These are phyloP conservation scores for Heliornis fulica DNA, from an alignment of 2,113 vertebrate species.

Conservation along the genomic window DNA sequence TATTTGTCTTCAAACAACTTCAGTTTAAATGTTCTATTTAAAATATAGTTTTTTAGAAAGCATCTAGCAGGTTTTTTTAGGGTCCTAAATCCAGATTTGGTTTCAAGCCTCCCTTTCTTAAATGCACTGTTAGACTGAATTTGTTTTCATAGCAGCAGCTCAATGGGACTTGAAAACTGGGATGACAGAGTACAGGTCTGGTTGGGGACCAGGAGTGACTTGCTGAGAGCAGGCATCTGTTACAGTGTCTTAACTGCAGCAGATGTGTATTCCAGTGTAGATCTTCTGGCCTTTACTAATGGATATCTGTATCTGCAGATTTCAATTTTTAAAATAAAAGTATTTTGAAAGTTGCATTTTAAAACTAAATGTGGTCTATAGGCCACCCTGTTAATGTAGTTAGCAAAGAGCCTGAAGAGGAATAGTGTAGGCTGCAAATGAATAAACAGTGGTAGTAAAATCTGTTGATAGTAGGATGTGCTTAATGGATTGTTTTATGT, in stretches of 20 bases:
- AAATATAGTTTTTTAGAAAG: neutral
- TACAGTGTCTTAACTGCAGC: neutral
- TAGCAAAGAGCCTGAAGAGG: neutral
- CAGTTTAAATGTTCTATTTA: neutral
- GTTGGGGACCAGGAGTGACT: neutral
- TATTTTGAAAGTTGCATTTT: neutral
- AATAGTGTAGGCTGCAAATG: neutral
- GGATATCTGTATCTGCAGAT: neutral
- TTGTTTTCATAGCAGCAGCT: neutral
- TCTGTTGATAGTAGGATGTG: neutral
- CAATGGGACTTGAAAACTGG: neutral
- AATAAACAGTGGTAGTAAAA: neutral
- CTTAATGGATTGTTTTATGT: neutral
- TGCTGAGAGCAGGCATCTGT: neutral
- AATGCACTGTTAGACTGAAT: neutral
- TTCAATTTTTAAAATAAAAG: neutral
- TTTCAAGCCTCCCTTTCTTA: neutral
- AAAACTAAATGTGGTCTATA: neutral
- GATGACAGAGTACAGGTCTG: neutral
- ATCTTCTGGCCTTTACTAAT: neutral
- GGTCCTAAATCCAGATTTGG: neutral
- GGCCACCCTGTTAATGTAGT: neutral
- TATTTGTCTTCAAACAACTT: neutral
- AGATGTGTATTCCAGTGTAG: neutral
- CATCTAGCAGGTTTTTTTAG: neutral